A percentile compares a stretch with the other conserved stretches of the same genome.
phyloP scores from a whole-genome alignment of 2,888 invertebrate genomes.

The Synergus gifuensis region DNA sequence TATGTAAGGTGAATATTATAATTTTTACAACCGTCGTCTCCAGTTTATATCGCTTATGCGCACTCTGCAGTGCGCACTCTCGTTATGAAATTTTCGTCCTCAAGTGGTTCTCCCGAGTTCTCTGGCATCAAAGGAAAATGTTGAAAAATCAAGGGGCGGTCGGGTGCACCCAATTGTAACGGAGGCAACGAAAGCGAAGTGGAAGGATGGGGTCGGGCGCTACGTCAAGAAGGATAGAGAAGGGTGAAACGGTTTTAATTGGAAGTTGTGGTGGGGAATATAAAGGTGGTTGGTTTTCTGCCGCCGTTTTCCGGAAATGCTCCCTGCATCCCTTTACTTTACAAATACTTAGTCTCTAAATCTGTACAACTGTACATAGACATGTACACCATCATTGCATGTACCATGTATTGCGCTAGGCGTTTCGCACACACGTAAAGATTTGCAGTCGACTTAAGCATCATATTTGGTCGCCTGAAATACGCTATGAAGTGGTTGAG shows the following conservation, averaged over 20 bases:
- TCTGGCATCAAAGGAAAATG: slow-evolving; percentile 62
- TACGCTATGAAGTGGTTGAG: background rate
- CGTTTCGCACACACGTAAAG: background rate
- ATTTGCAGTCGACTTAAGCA: background rate
- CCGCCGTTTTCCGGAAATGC: slow-evolving; percentile 23
- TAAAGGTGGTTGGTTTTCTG: slow-evolving; percentile 41
- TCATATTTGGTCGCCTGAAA: background rate
- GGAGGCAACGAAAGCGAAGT: slow-evolving; percentile 54
- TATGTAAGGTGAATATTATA: too few species aligned
- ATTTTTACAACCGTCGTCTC: background rate
- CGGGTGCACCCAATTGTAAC: slow-evolving; percentile 46
- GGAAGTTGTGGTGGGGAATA: slow-evolving; percentile 50
- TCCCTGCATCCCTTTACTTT: background rate
- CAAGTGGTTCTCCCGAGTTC: slow-evolving; percentile 46
- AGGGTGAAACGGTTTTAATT: slow-evolving; percentile 60
- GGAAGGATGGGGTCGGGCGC: slow-evolving; percentile 29
- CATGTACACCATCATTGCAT: too few species aligned
- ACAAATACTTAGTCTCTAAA: background rate
- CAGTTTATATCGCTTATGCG: background rate
- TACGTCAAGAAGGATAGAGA: background rate
- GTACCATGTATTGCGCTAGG: background rate
- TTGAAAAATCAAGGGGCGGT: slow-evolving; percentile 63
- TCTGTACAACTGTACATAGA: background rate
- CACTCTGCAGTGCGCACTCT: background rate
- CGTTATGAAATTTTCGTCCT: slow-evolving; percentile 53